Percentiles rank a stretch among this genome's conserved stretches.
Evolutionary conservation across 2,797 vertebrate genomes (phyloP).

Genomic region (Rousettus madagascariensis): DNA sequence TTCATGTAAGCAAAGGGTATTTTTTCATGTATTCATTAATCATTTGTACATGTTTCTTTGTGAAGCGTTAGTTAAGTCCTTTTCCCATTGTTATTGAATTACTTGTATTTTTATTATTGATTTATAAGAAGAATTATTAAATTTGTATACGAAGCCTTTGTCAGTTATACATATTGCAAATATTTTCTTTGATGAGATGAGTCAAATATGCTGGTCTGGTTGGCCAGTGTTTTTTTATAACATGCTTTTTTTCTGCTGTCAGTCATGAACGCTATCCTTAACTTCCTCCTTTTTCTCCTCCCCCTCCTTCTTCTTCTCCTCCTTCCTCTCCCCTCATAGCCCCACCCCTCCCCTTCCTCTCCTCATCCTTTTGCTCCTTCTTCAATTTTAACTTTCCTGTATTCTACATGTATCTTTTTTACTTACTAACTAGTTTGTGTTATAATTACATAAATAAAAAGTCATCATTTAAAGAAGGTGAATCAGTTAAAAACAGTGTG

Average conservation of each 20-base stretch:
- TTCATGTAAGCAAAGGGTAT: background rate
- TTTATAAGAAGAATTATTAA: background rate
- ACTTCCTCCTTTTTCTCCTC: background rate
- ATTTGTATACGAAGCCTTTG: background rate
- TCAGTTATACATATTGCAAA: background rate
- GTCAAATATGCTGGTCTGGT: background rate
- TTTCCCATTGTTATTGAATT: background rate
- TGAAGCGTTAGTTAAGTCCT: background rate
- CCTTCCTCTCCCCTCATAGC: background rate
- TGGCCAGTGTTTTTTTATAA: background rate
- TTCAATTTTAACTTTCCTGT: background rate
- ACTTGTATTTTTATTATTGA: background rate
- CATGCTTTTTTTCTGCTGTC: background rate
- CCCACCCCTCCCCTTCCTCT: background rate
- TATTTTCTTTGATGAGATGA: background rate
- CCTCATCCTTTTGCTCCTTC: background rate
- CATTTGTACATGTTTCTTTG: background rate
- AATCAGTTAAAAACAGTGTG: background rate
- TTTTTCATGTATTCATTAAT: background rate
- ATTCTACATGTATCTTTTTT: background rate
- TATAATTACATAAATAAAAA: background rate
- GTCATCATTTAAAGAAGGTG: background rate
- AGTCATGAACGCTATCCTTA: background rate
- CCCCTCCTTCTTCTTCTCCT: background rate
- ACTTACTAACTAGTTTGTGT: background rate